These are phyloP conservation scores for Holothuria scabra DNA, from an alignment of 53 echinoderm and acorn worm genomes.

Conservation along the genomic window DNA sequence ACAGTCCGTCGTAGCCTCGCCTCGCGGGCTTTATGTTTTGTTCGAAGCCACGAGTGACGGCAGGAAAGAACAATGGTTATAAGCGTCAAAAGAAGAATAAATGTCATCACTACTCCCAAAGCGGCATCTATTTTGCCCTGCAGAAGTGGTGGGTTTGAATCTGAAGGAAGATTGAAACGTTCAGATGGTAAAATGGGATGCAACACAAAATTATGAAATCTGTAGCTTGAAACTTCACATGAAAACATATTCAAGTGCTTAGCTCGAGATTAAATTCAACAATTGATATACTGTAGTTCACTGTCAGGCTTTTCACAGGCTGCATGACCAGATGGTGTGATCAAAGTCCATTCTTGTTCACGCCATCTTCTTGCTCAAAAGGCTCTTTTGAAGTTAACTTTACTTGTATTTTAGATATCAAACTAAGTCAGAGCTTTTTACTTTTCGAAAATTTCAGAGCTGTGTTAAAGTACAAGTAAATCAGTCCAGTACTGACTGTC, in stretches of 20 bases:
- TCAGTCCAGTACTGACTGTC: no score
- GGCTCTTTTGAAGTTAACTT: no score
- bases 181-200: neutral
- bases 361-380: no score
- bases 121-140: slow-evolving; percentile 75
- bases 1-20: slow-evolving; percentile 67
- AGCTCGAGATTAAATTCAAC: no score
- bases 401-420: no score
- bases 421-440: no score
- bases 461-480: no score
- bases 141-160: slow-evolving; percentile 44
- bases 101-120: slow-evolving; percentile 73
- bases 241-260: neutral
- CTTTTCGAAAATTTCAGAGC: no score
- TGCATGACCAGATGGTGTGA: no score
- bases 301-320: no score
- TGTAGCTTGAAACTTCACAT: neutral
- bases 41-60: slow-evolving; percentile 87
- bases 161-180: slow-evolving; percentile 48
- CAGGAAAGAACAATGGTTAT: slow-evolving; percentile 81
- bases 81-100: slow-evolving; percentile 72
- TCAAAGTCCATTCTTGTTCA: no score
- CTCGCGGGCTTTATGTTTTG: slow-evolving; percentile 74
- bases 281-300: no score
- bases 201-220: neutral